Conservation (phyloP, 2,797 vertebrate genomes). For the Crocodylus rhombifer region DNA sequence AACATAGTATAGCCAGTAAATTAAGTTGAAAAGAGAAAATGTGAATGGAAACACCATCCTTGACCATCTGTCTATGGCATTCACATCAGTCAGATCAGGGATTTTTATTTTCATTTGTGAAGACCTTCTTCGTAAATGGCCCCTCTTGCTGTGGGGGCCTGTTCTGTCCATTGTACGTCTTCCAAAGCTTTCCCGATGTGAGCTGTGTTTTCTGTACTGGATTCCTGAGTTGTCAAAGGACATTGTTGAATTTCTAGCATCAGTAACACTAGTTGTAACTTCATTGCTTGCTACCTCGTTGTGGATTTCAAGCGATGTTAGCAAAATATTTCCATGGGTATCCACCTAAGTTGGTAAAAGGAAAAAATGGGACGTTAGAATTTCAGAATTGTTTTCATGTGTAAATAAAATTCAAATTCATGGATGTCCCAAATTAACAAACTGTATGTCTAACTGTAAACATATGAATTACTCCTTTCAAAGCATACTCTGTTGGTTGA, state of each 20-base stretch:
- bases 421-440: conserved; percentile 24
- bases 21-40: conserved; percentile 98
- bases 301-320: conserved; percentile 97
- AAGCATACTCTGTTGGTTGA: conserved; percentile 7
- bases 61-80: conserved; percentile 98
- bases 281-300: conserved; percentile 94
- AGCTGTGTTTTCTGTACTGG: conserved; percentile 94
- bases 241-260: conserved; percentile 92
- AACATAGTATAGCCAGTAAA: conserved; percentile 99
- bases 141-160: conserved; percentile 86
- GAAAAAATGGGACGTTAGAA: neutral
- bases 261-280: conserved; percentile 87
- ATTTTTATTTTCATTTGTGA: conserved; percentile 99
- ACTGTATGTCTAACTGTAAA: neutral
- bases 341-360: conserved; percentile 86
- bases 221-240: conserved; percentile 93
- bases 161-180: conserved; percentile 89
- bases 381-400: conserved; percentile 5
- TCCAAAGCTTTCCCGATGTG: conserved; percentile 82
- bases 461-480: neutral
- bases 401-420: conserved; percentile 9
- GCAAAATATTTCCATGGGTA: conserved; percentile 94
- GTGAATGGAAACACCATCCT: conserved; percentile 95
- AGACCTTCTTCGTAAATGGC: conserved; percentile 92
- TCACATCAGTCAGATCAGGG: conserved; percentile 97